Evolutionary conservation across 2,797 vertebrate genomes (phyloP).

Genomic region (Hybognathus amarus): DNA sequence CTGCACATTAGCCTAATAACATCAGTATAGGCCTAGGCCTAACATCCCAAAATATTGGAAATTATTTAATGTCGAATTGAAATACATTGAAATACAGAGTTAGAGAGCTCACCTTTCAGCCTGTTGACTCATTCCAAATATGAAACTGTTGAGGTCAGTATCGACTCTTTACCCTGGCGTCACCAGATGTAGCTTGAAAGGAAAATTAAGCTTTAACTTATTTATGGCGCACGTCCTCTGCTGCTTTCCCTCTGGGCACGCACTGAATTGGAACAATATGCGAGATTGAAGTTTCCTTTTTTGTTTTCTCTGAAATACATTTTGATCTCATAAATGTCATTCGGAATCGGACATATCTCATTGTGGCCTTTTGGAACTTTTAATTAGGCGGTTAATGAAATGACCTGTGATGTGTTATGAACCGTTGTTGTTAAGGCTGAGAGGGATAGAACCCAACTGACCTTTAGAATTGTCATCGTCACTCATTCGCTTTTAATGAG

Average conservation of each 20-base stretch:
- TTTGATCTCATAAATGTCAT: slow-evolving; percentile 42
- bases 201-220: slow-evolving; percentile 58
- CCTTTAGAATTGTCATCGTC: slow-evolving; percentile 46
- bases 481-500: slow-evolving; percentile 27
- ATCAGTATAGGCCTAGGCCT: neutral
- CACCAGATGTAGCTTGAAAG: slow-evolving; percentile 43
- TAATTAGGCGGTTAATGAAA: slow-evolving; percentile 37
- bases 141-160: slow-evolving; percentile 19
- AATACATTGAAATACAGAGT: slow-evolving; percentile 3
- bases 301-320: slow-evolving; percentile 50
- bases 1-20: neutral
- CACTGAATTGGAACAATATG: slow-evolving; percentile 46
- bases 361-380: slow-evolving; percentile 35
- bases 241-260: slow-evolving; percentile 50
- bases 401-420: slow-evolving; percentile 24
- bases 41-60: neutral
- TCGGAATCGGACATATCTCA: slow-evolving; percentile 2
- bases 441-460: slow-evolving; percentile 36
- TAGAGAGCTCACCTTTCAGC: slow-evolving; percentile 48
- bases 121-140: slow-evolving; percentile 31
- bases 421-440: neutral
- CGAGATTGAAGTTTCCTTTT: slow-evolving; percentile 46
- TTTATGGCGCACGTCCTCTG: slow-evolving; percentile 58
- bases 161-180: slow-evolving; percentile 12
- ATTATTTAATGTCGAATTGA: neutral